These are phyloP conservation scores for Hirudinaria manillensis DNA, from an alignment of 2,888 invertebrate genomes.

Conservation along the genomic window DNA sequence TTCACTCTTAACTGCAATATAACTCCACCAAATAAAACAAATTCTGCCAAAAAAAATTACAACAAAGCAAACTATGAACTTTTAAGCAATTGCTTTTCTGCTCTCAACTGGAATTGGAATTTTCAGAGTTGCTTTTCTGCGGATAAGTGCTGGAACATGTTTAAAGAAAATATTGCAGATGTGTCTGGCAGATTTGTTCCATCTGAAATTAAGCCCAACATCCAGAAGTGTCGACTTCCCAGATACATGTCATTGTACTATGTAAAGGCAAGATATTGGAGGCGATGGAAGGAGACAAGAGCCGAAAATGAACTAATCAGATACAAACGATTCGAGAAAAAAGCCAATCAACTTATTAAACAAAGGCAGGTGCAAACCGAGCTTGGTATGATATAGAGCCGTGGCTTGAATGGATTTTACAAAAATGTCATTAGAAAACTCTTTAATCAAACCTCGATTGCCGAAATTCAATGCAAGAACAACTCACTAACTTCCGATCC, in stretches of 20 bases:
- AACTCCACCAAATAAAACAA: not conserved
- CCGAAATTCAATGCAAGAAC: slow-evolving; percentile 1
- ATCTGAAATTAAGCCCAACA: not conserved
- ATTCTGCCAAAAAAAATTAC: not conserved
- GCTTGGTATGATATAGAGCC: not conserved
- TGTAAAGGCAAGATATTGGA: not conserved
- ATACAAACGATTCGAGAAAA: slow-evolving; percentile 2
- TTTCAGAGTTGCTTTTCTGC: not conserved
- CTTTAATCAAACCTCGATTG: not conserved
- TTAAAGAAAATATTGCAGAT: slow-evolving; percentile 6
- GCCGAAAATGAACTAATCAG: not conserved
- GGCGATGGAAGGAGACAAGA: too few relatives aligned
- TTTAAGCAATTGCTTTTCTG: slow-evolving; percentile 1
- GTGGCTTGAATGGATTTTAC: not conserved
- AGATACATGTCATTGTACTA: not conserved
- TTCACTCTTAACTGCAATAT: not conserved
- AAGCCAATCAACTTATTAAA: not conserved
- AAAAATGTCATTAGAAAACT: not conserved
- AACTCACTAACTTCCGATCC: slow-evolving; percentile 6
- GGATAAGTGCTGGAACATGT: not conserved
- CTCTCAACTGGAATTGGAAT: not conserved
- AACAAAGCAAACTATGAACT: slow-evolving; percentile 6
- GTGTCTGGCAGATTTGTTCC: not conserved
- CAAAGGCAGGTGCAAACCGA: slow-evolving; percentile 1
- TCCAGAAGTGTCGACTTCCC: slow-evolving; percentile 7